Conservation (phyloP, 2,888 invertebrate genomes). For the Ellobium chinense region DNA sequence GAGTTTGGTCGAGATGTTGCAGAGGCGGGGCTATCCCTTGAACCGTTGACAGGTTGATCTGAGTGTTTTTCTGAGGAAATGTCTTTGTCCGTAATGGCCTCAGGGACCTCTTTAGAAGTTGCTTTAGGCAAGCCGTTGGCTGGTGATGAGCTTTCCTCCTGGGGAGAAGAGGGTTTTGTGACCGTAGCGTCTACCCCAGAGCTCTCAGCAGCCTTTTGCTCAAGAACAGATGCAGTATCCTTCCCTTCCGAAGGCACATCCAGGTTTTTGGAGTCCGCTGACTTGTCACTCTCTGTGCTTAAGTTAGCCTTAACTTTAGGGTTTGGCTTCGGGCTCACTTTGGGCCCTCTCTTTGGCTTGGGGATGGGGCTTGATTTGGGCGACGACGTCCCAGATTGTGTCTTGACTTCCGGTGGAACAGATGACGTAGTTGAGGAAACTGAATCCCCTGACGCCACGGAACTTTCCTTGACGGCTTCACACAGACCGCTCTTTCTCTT, state of each 20-base stretch:
- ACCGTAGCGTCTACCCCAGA: no score
- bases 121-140: no score
- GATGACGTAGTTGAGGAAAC: not conserved
- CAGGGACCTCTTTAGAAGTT: no score
- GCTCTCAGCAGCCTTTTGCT: not conserved
- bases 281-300: not conserved
- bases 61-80: no score
- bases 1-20: no score
- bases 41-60: no score
- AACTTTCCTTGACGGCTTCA: no score
- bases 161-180: no score
- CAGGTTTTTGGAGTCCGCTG: not conserved
- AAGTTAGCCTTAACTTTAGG: slow-evolving; percentile 15
- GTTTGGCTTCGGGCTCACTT: slow-evolving; percentile 42
- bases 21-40: no score
- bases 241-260: not conserved
- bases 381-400: not conserved
- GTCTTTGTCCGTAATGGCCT: no score
- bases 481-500: not conserved
- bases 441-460: not conserved
- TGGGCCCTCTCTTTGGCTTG: slow-evolving; percentile 18
- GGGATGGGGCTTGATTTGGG: not conserved
- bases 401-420: not conserved
- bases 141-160: no score
- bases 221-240: not conserved